A percentile compares a stretch with the other conserved stretches of the same genome.
phyloP scores from a whole-genome alignment of 2,113 vertebrate genomes.

The Pseudorhombus dupliciocellatus region DNA sequence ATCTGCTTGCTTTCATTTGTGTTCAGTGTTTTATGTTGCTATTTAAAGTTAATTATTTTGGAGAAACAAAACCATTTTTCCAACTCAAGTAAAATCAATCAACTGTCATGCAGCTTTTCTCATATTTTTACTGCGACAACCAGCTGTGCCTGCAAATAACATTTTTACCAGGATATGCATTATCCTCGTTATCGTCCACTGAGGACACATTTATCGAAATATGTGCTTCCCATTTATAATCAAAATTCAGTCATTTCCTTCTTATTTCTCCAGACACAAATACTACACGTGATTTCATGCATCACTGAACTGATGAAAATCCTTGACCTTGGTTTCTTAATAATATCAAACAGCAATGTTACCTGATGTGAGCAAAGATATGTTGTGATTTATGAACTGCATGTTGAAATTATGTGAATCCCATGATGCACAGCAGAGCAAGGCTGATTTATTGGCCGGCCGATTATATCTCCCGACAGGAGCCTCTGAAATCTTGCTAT shows the following conservation, averaged over 20 bases:
- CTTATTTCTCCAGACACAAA: background rate
- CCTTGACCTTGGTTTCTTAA: background rate
- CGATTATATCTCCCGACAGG: too few relatives aligned
- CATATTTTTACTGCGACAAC: constrained; percentile 2
- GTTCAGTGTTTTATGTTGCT: background rate
- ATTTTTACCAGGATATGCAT: background rate
- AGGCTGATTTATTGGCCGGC: too few relatives aligned
- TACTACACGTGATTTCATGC: background rate
- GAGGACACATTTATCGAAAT: too few relatives aligned
- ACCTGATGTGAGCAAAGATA: background rate
- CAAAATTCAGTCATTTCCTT: too few relatives aligned
- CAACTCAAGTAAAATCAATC: background rate
- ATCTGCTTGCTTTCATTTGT: background rate
- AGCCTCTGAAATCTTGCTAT: too few relatives aligned
- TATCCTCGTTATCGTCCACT: background rate
- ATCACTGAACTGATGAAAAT: background rate
- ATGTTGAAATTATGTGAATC: background rate
- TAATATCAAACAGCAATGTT: background rate
- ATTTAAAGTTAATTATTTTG: background rate
- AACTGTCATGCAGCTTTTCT: background rate
- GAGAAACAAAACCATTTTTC: background rate
- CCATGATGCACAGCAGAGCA: background rate
- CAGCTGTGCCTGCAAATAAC: background rate
- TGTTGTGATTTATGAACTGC: background rate
- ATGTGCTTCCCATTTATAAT: too few relatives aligned